These are phyloP conservation scores for Gisinianus flammeolus DNA, from an alignment of 2,888 invertebrate genomes.

Conservation along the genomic window DNA sequence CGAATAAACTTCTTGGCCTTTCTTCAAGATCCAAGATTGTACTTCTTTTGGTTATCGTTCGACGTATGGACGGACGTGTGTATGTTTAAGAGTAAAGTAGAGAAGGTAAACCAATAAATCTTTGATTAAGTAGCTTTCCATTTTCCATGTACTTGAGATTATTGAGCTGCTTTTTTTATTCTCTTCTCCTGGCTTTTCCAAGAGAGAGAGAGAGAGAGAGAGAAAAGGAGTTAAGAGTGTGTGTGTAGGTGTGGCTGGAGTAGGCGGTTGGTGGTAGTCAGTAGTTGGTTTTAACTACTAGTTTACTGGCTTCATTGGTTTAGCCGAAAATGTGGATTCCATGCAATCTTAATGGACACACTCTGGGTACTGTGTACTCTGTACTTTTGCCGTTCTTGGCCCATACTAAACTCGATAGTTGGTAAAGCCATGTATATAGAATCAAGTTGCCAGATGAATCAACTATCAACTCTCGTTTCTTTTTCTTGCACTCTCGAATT, in stretches of 20 bases:
- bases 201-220: no score
- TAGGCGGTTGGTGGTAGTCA: constrained; percentile 1
- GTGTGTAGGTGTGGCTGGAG: not conserved
- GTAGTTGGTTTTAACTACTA: constrained; percentile 8
- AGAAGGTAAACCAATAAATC: constrained; percentile 1
- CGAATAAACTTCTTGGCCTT: constrained; percentile 12
- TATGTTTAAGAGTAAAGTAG: no score
- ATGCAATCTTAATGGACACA: constrained; percentile 1
- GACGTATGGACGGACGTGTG: not conserved
- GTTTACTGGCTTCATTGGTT: no score
- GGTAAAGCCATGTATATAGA: not conserved
- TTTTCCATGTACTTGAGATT: not conserved
- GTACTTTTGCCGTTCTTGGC: not conserved
- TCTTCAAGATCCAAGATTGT: not conserved
- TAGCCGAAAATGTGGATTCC: not conserved
- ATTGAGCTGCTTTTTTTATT: not conserved
- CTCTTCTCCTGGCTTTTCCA: not conserved
- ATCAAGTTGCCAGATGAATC: not conserved
- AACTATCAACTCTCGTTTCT: not conserved
- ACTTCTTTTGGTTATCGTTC: not conserved
- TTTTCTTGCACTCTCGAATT: no score
- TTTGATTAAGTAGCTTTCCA: constrained; percentile 17
- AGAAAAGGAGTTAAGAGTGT: not conserved
- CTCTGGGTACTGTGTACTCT: no score
- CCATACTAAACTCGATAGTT: not conserved